These are phyloP conservation scores for Anniella stebbinsi DNA, from an alignment of 2,797 vertebrate genomes.

Conservation along the genomic window DNA sequence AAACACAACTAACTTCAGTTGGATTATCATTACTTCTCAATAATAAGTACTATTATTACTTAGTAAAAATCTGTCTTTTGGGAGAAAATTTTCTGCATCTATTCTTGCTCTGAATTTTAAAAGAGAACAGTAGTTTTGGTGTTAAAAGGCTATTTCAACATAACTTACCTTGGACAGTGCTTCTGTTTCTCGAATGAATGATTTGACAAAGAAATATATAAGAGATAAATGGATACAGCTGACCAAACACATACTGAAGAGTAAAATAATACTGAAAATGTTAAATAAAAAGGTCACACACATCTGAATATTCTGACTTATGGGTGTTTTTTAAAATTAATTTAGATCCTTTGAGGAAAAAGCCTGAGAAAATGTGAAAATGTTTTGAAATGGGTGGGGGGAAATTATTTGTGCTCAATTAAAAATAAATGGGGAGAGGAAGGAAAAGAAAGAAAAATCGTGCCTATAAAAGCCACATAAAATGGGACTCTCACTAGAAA, in stretches of 20 bases:
- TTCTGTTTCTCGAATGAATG: constrained; percentile 74
- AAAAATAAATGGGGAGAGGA: background rate
- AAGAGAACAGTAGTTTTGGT: constrained; percentile 51
- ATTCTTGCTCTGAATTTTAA: constrained; percentile 13
- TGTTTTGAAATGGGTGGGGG: constrained; percentile 65
- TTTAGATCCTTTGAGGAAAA: constrained; percentile 68
- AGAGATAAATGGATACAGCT: constrained; percentile 56
- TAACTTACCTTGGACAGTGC: constrained; percentile 80
- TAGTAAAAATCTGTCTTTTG: background rate
- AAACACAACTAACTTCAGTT: background rate
- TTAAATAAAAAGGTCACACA: constrained; percentile 59
- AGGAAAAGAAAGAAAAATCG: constrained; percentile 60
- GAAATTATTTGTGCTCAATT: constrained; percentile 72
- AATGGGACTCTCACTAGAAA: constrained; percentile 83
- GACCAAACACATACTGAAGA: constrained; percentile 68
- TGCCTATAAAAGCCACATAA: constrained; percentile 80
- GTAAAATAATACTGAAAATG: constrained; percentile 60
- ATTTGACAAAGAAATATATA: constrained; percentile 66
- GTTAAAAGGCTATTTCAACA: constrained; percentile 67
- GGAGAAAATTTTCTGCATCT: background rate
- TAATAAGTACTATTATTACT: background rate
- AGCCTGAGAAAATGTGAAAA: constrained; percentile 76
- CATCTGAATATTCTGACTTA: constrained; percentile 58
- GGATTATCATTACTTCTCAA: background rate
- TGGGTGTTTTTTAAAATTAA: constrained; percentile 66